These are phyloP conservation scores for Ciconia maguari DNA, from an alignment of 2,113 vertebrate species.

Conservation along the genomic window DNA sequence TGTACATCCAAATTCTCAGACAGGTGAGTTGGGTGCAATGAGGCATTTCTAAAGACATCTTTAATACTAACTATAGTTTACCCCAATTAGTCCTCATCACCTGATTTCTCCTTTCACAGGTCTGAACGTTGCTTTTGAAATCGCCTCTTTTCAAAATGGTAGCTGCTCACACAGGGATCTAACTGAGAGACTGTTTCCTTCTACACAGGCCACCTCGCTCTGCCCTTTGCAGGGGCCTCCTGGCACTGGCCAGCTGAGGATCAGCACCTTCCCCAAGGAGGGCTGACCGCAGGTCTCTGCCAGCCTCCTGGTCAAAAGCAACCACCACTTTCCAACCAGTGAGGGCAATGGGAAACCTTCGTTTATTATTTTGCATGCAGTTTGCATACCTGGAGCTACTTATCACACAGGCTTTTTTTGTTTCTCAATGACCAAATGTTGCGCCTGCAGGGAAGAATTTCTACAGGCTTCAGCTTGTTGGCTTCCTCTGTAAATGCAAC, in stretches of 20 bases:
- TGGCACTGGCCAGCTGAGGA: background rate
- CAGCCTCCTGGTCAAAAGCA: background rate
- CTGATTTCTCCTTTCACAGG: background rate
- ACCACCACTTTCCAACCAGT: fast-evolving
- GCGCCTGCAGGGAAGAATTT: background rate
- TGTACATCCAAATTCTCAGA: background rate
- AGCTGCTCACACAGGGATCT: background rate
- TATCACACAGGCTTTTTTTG: background rate
- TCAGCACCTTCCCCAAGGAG: background rate
- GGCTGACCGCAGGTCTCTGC: background rate
- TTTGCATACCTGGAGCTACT: background rate
- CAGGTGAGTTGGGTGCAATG: background rate
- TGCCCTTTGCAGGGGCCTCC: background rate
- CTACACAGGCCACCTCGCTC: background rate
- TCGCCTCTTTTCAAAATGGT: background rate
- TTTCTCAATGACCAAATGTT: background rate
- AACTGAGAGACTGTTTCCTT: background rate
- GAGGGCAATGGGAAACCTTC: background rate
- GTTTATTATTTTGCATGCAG: background rate
- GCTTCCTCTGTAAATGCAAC: background rate
- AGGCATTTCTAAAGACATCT: background rate
- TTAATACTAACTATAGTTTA: background rate
- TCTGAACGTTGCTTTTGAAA: background rate
- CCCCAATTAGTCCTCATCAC: background rate
- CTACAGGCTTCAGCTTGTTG: background rate